These are phyloP conservation scores for Caradrina clavipalpis DNA, from an alignment of 2,888 invertebrate species.

Conservation along the genomic window DNA sequence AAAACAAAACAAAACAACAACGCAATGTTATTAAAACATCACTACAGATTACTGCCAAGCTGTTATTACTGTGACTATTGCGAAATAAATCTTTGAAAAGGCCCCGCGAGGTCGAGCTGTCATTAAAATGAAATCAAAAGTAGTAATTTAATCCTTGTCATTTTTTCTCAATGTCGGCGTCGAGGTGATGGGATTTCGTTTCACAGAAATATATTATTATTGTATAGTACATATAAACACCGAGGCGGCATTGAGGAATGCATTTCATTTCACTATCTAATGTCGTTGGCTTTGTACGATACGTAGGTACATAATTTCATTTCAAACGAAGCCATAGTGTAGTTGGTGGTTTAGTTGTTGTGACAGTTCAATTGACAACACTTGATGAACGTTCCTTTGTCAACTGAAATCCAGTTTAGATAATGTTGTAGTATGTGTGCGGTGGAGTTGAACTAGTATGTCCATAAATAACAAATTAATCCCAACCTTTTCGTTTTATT, in stretches of 20 bases:
- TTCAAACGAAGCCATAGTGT: slow-evolving; percentile 25
- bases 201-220: slow-evolving; percentile 68
- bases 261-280: slow-evolving; percentile 67
- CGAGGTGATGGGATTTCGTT: slow-evolving; percentile 72
- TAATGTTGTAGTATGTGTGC: slow-evolving; percentile 9
- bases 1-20: slow-evolving; percentile 77
- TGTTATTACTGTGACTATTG: slow-evolving; percentile 60
- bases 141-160: slow-evolving; percentile 78
- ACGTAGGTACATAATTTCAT: slow-evolving; percentile 52
- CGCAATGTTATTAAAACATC: slow-evolving; percentile 47
- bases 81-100: slow-evolving; percentile 69
- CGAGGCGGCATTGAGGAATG: slow-evolving; percentile 67
- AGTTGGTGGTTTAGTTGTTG: slow-evolving; percentile 34
- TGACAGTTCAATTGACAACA: slow-evolving; percentile 52
- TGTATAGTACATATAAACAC: slow-evolving; percentile 42
- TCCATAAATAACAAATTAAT: not conserved
- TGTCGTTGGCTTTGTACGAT: slow-evolving; percentile 42
- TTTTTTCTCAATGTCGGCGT: slow-evolving; percentile 72
- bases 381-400: slow-evolving; percentile 40
- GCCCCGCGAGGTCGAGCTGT: slow-evolving; percentile 70
- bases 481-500: not conserved
- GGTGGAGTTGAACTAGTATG: not conserved
- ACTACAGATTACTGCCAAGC: slow-evolving; percentile 48
- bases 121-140: slow-evolving; percentile 84
- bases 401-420: slow-evolving; percentile 28